Evolutionary conservation across 1,140 invertebrate genomes (phyloP).

Genomic region (Caenorhabditis latens): DNA sequence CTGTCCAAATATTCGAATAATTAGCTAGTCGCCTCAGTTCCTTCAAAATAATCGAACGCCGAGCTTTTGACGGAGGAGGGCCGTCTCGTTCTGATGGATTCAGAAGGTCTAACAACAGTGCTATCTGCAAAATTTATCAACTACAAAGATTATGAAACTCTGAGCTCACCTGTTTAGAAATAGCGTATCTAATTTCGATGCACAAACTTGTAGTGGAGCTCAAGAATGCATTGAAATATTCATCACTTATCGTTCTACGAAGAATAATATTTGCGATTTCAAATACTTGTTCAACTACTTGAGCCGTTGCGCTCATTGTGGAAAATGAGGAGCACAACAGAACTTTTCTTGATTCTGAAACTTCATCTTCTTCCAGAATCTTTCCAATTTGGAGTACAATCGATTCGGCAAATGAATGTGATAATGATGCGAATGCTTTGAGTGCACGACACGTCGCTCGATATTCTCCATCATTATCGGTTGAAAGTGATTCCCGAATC

Average conservation of each 20-base stretch:
- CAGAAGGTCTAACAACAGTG: neutral
- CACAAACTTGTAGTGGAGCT: slow-evolving; percentile 32
- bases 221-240: slow-evolving; percentile 22
- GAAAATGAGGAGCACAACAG: slow-evolving; percentile 6
- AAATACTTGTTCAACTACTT: slow-evolving; percentile 10
- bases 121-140: neutral
- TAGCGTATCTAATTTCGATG: slow-evolving; percentile 32
- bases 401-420: slow-evolving; percentile 11
- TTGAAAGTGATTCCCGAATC: slow-evolving; percentile 39
- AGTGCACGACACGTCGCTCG: slow-evolving; percentile 14
- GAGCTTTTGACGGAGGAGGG: neutral
- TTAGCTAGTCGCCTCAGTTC: neutral
- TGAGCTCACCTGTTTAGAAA: slow-evolving; percentile 4
- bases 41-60: neutral
- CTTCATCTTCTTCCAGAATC: slow-evolving; percentile 27
- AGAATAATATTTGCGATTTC: slow-evolving; percentile 9
- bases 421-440: slow-evolving; percentile 15
- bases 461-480: slow-evolving; percentile 1
- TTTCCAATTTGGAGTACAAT: slow-evolving; percentile 28
- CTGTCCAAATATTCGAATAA: slow-evolving; percentile 8
- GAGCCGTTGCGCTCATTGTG: slow-evolving; percentile 30
- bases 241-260: slow-evolving; percentile 32
- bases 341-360: slow-evolving; percentile 13
- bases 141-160: neutral
- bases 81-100: neutral